Conservation (phyloP, 2,113 vertebrate genomes). For the Scatophagus argus region DNA sequence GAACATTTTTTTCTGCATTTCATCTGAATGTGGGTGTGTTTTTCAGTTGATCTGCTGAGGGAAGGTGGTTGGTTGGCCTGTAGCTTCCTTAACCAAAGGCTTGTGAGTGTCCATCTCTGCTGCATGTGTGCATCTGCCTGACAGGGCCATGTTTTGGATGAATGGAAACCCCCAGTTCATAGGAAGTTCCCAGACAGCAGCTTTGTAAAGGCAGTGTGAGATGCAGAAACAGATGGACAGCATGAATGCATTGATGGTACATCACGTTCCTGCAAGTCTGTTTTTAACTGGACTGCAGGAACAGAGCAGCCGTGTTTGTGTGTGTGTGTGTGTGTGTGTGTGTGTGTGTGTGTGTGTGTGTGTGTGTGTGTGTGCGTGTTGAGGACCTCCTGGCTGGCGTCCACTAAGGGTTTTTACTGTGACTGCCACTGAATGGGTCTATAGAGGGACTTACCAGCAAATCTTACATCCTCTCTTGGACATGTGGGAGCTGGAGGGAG, state of each 20-base stretch:
- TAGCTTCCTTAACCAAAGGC: constrained; percentile 36
- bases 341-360: too few species aligned
- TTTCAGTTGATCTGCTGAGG: constrained; percentile 36
- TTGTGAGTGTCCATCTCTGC: constrained; percentile 10
- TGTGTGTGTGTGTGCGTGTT: constrained; percentile 35
- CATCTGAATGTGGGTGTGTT: constrained; percentile 27
- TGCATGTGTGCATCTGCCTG: constrained; percentile 39
- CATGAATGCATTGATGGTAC: constrained; percentile 46
- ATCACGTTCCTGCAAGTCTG: constrained; percentile 28
- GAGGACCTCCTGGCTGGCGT: constrained; percentile 35
- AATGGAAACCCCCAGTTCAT: constrained; percentile 32
- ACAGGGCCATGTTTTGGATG: constrained; percentile 8
- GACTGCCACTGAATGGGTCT: constrained; percentile 26
- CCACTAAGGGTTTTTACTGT: constrained; percentile 44
- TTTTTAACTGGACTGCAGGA: constrained; percentile 36
- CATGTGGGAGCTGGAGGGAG: constrained; percentile 1
- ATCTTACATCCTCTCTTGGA: constrained; percentile 21
- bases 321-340: too few species aligned
- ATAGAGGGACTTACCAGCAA: constrained; percentile 36
- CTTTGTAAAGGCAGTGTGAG: constrained; percentile 64
- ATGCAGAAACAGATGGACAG: constrained; percentile 65
- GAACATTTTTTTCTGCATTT: constrained; percentile 16
- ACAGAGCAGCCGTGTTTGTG: constrained; percentile 54
- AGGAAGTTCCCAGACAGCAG: constrained; percentile 40
- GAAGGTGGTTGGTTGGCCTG: constrained; percentile 21